phyloP scores from a whole-genome alignment of 2,888 invertebrate species.

The Epinotia nisella region DNA sequence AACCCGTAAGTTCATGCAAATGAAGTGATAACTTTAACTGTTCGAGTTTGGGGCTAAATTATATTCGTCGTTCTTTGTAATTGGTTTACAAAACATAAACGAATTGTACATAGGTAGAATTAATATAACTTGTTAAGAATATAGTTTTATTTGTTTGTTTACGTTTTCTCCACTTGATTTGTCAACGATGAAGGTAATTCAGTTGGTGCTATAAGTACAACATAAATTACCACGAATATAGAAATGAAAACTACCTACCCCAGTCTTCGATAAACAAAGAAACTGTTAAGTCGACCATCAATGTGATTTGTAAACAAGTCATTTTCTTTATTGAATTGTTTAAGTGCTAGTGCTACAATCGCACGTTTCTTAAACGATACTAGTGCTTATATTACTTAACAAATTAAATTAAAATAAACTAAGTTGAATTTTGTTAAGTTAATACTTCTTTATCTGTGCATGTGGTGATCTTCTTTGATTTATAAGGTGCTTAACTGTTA shows the following conservation, averaged over 20 bases:
- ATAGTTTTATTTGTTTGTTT: slow-evolving; percentile 15
- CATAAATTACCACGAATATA: not conserved
- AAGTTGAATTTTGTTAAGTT: too few species aligned
- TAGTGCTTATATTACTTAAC: too few species aligned
- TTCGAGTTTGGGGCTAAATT: not conserved
- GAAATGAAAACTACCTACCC: not conserved
- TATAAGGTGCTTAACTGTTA: too few species aligned
- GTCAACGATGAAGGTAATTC: not conserved
- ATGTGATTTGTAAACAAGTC: too few species aligned
- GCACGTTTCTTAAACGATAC: too few species aligned
- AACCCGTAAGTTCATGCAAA: slow-evolving; percentile 27
- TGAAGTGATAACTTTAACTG: slow-evolving; percentile 22
- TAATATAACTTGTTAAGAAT: not conserved
- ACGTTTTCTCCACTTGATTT: not conserved
- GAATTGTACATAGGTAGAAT: too few species aligned
- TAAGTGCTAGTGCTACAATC: too few species aligned
- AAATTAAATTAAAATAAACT: too few species aligned
- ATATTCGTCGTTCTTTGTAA: not conserved
- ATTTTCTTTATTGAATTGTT: too few species aligned
- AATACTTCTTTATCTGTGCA: too few species aligned
- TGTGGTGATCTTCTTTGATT: too few species aligned
- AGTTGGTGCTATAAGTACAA: not conserved
- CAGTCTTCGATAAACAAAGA: not conserved
- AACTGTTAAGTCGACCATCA: not conserved
- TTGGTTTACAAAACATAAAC: slow-evolving; percentile 1